Evolutionary conservation across 2,797 vertebrate species (phyloP), one percentile per base, ranked within the genome.

Genomic region (Manis javanica): DNA sequence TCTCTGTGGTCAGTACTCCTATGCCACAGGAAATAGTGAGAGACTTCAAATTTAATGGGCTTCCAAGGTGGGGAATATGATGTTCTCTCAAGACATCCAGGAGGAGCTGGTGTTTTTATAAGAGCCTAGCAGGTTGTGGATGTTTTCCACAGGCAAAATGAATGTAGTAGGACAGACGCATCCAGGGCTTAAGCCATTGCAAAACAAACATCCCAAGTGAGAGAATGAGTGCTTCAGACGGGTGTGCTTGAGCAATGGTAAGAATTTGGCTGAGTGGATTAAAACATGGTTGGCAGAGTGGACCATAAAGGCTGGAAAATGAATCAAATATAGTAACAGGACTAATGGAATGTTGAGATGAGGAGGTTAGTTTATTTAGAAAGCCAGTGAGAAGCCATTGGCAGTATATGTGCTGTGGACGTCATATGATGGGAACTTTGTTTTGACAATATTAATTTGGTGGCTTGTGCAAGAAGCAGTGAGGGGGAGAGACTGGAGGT

Each of bases 341-440:
- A 89, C 69, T 13, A 26, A 7, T n/a, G 87, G 26, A 74, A 57
- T 77, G 19, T 71, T 87, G 66, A 82, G 61, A 87, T 7, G 3
- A 91, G 51, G 37, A 78, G 78, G 39, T 18, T 59, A 42, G 26
- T 75, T 95, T 81, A 89, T 84, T 92, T 81, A 51, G 61, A 88
- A 66, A 84, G 49, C 26, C 53, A 85, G 3, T 42, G n/a, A 90
- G 57, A 90, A 42, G 24, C 63, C 49, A 91, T 46, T 96, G 82
- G 8, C 4, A 57, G 5, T 71, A 0, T 63, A 31, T 51, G 26
- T 61, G n/a, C 66, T 88, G 6, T 15, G 23, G 39, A 46, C 57
- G 39, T 87, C 12, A 34, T 59, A 19, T 26, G 66, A 37, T 71
- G 59, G 49, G 49, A 82, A 13, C 4, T 61, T 88, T 46, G 16